These are phyloP conservation scores for Chironomus tepperi DNA, from an alignment of 1,140 invertebrate genomes.

Conservation along the genomic window DNA sequence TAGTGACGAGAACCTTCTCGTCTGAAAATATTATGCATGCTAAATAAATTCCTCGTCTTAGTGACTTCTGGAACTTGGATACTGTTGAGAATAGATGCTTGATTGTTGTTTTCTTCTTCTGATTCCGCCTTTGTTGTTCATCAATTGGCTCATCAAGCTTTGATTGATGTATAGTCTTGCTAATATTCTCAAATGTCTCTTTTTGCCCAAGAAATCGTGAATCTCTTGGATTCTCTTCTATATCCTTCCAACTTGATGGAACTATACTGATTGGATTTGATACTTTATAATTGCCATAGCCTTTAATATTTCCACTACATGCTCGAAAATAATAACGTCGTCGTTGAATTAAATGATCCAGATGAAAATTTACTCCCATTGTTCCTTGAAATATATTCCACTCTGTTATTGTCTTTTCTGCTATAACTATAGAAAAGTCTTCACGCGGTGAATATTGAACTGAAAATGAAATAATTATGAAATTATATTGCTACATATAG, in stretches of 20 bases:
- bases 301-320: slow-evolving; percentile 80
- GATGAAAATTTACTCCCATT: slow-evolving; percentile 52
- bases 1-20: slow-evolving; percentile 89
- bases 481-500: neutral
- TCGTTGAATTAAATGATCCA: slow-evolving; percentile 68
- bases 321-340: slow-evolving; percentile 80
- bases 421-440: slow-evolving; percentile 68
- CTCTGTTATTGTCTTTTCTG: slow-evolving; percentile 65
- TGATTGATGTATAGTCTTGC: slow-evolving; percentile 55
- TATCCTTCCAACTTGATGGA: slow-evolving; percentile 84
- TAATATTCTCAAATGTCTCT: slow-evolving; percentile 63
- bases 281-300: slow-evolving; percentile 67
- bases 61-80: slow-evolving; percentile 89
- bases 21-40: slow-evolving; percentile 82
- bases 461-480: slow-evolving; percentile 37
- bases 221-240: slow-evolving; percentile 49
- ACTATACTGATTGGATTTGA: slow-evolving; percentile 72
- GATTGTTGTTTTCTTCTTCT: slow-evolving; percentile 82
- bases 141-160: slow-evolving; percentile 53
- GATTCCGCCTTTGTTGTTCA: slow-evolving; percentile 48
- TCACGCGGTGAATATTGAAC: slow-evolving; percentile 80
- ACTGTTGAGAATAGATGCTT: slow-evolving; percentile 89
- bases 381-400: slow-evolving; percentile 48
- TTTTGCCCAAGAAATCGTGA: slow-evolving; percentile 55
- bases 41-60: slow-evolving; percentile 85